These are phyloP conservation scores for Epinephelus fuscoguttatus DNA, from an alignment of 2,113 vertebrate genomes.

Conservation along the genomic window DNA sequence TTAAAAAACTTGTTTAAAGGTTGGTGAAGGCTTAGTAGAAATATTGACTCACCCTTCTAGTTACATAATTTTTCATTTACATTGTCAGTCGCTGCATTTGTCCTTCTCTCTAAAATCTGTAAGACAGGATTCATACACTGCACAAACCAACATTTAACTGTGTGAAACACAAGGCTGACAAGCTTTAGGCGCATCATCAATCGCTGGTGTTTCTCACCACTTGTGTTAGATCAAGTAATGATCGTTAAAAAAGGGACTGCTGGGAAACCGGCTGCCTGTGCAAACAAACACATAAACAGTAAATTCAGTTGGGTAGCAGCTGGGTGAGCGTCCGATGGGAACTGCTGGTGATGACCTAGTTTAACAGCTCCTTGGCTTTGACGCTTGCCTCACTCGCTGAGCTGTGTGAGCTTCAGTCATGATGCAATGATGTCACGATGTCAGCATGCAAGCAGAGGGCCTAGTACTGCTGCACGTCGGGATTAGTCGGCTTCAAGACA, in stretches of 20 bases:
- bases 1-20: not conserved
- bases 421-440: conserved; percentile 66
- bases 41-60: not conserved
- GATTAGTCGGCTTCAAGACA: conserved; percentile 26
- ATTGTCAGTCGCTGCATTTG: not conserved
- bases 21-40: not conserved
- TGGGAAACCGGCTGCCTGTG: conserved; percentile 38
- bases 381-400: conserved; percentile 36
- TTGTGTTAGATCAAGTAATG: conserved; percentile 31
- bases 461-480: conserved; percentile 32
- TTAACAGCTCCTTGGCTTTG: conserved; percentile 59
- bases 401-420: conserved; percentile 57
- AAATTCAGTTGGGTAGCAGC: conserved; percentile 53
- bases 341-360: conserved; percentile 71
- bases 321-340: conserved; percentile 58
- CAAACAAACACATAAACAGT: conserved; percentile 63
- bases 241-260: conserved; percentile 23
- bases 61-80: not conserved
- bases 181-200: not conserved
- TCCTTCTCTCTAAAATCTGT: not conserved
- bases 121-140: conserved; percentile 19
- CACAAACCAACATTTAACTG: not conserved
- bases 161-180: not conserved
- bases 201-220: conserved; percentile 7
- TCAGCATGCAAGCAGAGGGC: conserved; percentile 70